phyloP scores from a whole-genome alignment of 1,140 invertebrate genomes.

The Diabrotica virgifera region DNA sequence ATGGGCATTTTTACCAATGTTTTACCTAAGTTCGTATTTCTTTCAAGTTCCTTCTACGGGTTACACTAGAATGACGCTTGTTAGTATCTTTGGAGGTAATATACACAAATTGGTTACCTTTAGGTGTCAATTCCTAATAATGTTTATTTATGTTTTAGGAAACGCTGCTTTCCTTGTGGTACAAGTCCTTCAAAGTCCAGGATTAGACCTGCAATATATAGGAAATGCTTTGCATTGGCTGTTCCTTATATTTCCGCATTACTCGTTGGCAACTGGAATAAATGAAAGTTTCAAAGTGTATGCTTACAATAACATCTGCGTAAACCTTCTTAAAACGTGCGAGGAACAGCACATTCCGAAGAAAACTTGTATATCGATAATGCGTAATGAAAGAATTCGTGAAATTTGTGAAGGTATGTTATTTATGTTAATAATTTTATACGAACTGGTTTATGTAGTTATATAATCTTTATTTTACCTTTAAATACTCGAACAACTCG shows the following conservation, averaged over 20 bases:
- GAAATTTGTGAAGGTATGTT: not conserved
- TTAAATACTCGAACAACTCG: too few relatives aligned
- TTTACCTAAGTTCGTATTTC: slow-evolving; percentile 61
- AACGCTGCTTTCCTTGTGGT: slow-evolving; percentile 66
- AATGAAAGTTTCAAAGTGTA: slow-evolving; percentile 32
- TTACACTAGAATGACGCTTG: slow-evolving; percentile 64
- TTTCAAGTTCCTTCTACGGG: slow-evolving; percentile 68
- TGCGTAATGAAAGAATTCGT: not conserved
- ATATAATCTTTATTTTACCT: too few relatives aligned
- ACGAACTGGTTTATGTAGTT: too few relatives aligned
- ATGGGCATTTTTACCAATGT: slow-evolving; percentile 52
- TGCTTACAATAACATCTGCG: slow-evolving; percentile 27
- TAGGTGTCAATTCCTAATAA: not conserved
- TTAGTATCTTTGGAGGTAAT: slow-evolving; percentile 67
- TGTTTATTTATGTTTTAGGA: slow-evolving; percentile 49
- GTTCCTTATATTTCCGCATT: slow-evolving; percentile 70
- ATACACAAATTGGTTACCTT: too few relatives aligned
- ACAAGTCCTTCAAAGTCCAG: slow-evolving; percentile 59
- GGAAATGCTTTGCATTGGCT: slow-evolving; percentile 61
- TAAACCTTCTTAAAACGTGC: not conserved
- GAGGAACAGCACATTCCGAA: not conserved
- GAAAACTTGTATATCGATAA: not conserved
- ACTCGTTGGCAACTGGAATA: slow-evolving; percentile 56
- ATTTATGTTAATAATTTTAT: too few relatives aligned
- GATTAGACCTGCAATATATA: slow-evolving; percentile 55